Evolutionary conservation across 2,888 invertebrate species (phyloP).

Genomic region (Anthophora plumipes): DNA sequence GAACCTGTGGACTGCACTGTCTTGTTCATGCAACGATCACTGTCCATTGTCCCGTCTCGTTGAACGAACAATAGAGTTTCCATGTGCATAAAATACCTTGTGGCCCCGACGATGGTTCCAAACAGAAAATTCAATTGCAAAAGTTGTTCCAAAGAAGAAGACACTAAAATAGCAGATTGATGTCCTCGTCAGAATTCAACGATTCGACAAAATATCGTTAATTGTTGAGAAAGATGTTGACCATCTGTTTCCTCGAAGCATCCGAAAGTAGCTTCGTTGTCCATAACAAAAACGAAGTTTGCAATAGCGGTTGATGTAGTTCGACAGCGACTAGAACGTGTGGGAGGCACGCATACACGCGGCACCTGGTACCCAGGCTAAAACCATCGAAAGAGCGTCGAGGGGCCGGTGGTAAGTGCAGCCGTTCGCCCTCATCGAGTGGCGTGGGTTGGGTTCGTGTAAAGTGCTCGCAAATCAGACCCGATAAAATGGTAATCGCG

Average conservation of each 20-base stretch:
- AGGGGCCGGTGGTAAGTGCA: conserved; percentile 60
- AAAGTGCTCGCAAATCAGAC: conserved; percentile 81
- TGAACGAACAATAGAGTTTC: too few relatives aligned
- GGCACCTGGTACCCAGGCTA: conserved; percentile 51
- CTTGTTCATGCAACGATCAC: too few relatives aligned
- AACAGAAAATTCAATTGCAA: too few relatives aligned
- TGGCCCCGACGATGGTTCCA: too few relatives aligned
- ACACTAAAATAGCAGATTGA: too few relatives aligned
- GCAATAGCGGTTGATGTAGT: neutral
- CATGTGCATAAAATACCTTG: too few relatives aligned
- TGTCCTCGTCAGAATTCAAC: too few relatives aligned
- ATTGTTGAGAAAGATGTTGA: neutral
- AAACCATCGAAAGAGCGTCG: conserved; percentile 54
- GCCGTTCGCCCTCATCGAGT: conserved; percentile 55
- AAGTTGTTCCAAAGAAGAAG: too few relatives aligned
- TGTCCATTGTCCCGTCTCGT: too few relatives aligned
- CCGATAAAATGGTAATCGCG: conserved; percentile 82
- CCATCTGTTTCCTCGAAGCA: neutral
- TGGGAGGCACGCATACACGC: conserved; percentile 21
- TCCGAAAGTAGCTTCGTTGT: neutral
- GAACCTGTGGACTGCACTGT: too few relatives aligned
- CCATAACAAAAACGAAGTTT: neutral
- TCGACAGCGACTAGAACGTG: neutral
- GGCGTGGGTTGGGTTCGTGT: conserved; percentile 69
- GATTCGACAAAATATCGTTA: too few relatives aligned